Base-by-base conservation (phyloP, 2,797 vertebrate species). In the Myotis daubentonii region DNA sequence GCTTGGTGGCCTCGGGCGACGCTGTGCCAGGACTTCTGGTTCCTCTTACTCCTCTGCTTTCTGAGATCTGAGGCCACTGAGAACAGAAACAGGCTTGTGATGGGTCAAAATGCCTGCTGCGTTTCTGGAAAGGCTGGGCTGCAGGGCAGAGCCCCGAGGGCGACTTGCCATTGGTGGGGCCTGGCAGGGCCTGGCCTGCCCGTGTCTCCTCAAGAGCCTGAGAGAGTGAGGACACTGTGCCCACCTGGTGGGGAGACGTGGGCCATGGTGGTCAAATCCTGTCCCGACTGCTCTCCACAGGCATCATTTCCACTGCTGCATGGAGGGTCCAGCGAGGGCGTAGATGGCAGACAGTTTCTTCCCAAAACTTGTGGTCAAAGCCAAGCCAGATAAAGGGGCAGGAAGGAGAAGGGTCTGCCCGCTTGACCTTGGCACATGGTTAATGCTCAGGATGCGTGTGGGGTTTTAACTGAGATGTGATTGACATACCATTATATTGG, bases 251-350 rank as follows among this genome's bases (percentile, higher is more conserved):
- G 25, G 19, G 55, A 62, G 53, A 62, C 16, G 28, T 3, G 4
- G 68, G 20, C 55, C 13, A 0, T 10, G 2, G 55, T 36, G 49
- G 17, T 8, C 53, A 55, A 38, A 44, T 53, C 44, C 86, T 28
- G 17, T 15, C 41, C 60, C 2, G 0, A 12, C 68, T 1, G 0
- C 49, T 36, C 22, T 53, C 66, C 84, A 25, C 12, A 16, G 23
- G 8, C 16, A 6, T 25, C 30, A 4, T 86, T 28, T 20, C 28
- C 15, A 2, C 28, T 7, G 36, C 30, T 49, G 25, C 5, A 3
- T 8, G 49, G 28, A 25, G 17, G 49, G 6, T 15, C 23, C 16
- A 9, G 76, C 0, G 0, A 13, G 13, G 19, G n/a, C 1, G 0
- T 19, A 60, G 49, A 68, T 0, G 16, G 19, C 62, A 57, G 47